Conservation (phyloP, 2,888 invertebrate genomes). For the Phortica magna region DNA sequence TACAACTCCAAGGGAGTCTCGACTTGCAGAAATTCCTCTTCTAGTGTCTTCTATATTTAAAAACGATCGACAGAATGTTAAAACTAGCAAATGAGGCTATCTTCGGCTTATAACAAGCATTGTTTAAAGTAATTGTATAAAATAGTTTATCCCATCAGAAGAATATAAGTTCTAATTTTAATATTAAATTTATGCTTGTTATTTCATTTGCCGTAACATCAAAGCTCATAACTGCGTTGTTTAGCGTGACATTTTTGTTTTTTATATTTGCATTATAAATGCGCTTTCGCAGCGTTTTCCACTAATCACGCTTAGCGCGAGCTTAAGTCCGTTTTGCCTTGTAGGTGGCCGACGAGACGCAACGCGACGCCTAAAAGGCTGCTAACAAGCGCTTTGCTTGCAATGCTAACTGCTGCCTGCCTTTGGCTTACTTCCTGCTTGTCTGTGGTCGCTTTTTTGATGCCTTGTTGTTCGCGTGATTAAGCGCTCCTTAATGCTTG, state of each 20-base stretch:
- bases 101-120: no score
- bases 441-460: conserved; percentile 42
- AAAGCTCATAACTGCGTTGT: no score
- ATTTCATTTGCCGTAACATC: no score
- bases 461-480: conserved; percentile 58
- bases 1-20: no score
- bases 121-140: no score
- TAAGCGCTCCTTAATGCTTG: conserved; percentile 64
- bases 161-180: no score
- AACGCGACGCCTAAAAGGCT: neutral
- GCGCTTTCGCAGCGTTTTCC: conserved; percentile 14
- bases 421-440: neutral
- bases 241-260: neutral
- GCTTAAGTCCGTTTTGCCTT: neutral
- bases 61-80: no score
- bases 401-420: neutral
- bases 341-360: neutral
- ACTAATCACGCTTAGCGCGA: conserved; percentile 27
- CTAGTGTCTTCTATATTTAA: no score
- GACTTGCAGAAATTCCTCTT: no score
- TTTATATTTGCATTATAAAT: neutral
- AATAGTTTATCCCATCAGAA: no score
- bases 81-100: no score
- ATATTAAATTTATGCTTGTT: no score
- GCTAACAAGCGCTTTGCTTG: conserved; percentile 19